Percentiles rank a stretch among this genome's conserved stretches.
phyloP scores from a whole-genome alignment of 2,113 vertebrate genomes.

The Tragelaphus imberbis region DNA sequence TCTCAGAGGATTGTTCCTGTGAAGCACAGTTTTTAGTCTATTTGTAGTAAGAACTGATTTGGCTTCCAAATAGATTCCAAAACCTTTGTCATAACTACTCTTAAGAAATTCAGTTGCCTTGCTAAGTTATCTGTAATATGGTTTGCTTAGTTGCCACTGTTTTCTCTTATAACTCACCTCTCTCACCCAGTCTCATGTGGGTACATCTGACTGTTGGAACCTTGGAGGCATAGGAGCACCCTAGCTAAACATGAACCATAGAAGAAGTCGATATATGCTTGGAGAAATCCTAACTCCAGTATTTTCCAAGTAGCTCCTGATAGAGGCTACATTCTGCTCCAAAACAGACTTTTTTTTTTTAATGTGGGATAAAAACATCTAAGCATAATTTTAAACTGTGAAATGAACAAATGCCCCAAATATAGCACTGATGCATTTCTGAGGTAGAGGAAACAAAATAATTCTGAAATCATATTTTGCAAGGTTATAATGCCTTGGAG shows the following conservation, averaged over 20 bases:
- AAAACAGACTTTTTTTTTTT: background rate
- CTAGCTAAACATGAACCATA: background rate
- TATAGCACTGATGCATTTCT: background rate
- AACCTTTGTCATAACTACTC: background rate
- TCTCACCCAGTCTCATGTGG: background rate
- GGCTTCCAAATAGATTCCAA: background rate
- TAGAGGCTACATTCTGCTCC: background rate
- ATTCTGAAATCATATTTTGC: background rate
- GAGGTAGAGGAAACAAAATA: background rate
- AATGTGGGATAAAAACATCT: background rate
- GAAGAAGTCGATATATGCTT: background rate
- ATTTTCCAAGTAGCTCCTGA: background rate
- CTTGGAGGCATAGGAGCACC: background rate
- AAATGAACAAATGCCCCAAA: background rate
- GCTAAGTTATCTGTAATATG: background rate
- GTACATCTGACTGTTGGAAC: background rate
- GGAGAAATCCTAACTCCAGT: background rate
- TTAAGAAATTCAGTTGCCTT: background rate
- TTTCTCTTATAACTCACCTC: background rate
- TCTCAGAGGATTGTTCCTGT: background rate
- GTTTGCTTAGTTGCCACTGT: background rate
- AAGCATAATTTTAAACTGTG: background rate
- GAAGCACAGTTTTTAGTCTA: background rate
- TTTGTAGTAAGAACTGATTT: background rate
- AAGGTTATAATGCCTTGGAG: background rate